These are phyloP conservation scores for Archaeoteleia sp. DNA, from an alignment of 2,888 invertebrate genomes.

Conservation along the genomic window DNA sequence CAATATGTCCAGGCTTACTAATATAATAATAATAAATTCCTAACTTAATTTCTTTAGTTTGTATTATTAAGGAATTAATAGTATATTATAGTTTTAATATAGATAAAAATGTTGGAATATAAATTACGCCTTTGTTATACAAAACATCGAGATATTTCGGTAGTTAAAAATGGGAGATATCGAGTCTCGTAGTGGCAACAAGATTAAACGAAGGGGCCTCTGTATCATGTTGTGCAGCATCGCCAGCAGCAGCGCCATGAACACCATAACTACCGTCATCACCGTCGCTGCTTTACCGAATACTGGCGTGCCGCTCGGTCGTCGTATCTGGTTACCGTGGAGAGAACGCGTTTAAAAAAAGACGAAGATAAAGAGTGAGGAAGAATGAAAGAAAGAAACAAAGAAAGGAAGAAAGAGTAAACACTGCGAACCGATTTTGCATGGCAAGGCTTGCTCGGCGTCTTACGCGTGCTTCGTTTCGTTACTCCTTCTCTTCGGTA, in stretches of 20 bases:
- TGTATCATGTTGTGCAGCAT: conserved; percentile 44
- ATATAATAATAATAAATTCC: too few relatives aligned
- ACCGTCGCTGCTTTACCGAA: conserved; percentile 39
- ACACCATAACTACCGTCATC: conserved; percentile 46
- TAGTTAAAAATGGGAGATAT: conserved; percentile 26
- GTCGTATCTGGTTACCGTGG: conserved; percentile 61
- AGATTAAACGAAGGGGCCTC: conserved; percentile 27
- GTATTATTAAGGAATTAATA: too few relatives aligned
- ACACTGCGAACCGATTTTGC: conserved; percentile 36
- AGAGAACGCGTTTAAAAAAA: conserved; percentile 39
- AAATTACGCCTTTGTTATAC: conserved; percentile 5
- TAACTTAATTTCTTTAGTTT: too few relatives aligned
- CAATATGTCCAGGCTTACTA: too few relatives aligned
- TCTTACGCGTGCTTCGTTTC: conserved; percentile 21
- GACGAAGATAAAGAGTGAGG: conserved; percentile 14
- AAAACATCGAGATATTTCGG: conserved; percentile 29
- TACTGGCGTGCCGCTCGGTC: conserved; percentile 56
- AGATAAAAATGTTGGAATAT: background rate
- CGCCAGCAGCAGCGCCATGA: conserved; percentile 37
- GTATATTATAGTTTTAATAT: background rate
- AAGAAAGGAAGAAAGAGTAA: conserved; percentile 18
- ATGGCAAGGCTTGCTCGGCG: conserved; percentile 35
- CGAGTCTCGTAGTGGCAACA: conserved; percentile 39
- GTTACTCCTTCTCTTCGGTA: conserved; percentile 2
- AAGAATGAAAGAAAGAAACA: conserved; percentile 15